Base-by-base conservation (phyloP, 2,888 invertebrate genomes). In the Spodoptera littoralis region DNA sequence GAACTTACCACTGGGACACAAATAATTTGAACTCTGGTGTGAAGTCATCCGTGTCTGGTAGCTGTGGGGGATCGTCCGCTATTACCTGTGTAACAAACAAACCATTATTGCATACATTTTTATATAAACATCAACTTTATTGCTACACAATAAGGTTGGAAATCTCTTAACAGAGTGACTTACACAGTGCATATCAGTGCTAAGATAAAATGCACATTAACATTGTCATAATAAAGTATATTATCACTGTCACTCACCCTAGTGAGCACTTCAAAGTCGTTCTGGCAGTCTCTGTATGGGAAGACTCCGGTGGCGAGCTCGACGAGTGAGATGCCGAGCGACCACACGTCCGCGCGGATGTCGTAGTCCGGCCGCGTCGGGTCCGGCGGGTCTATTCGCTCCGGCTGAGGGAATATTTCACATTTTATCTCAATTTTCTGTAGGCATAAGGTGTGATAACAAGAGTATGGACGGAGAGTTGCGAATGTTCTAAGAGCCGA, bases 321-420 rank as follows among this genome's bases (percentile, higher is more conserved):
- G 56, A 99, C 98, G 64, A 98, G 95, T 60, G 98, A 98, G 84
- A 98, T 99, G 79, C 99, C 99, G 78, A 99, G 95, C 77, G 99
- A 99, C 99, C 99, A 99, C 55, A 99, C 99, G 94, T 99, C 99
- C 22, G 99, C 99, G 81, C 99, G 96, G 87, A 99, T 99, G 94
- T 99, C 99, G 92, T 99, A 99, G 93, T 99, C 98, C 58, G 98
- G 99, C 88, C 98, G 97, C 68, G 96, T 96, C 27, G 99, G 99
- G 90, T 98, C 97, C 27, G 98, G 98, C 49, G 98, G 98, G 92
- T 99, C 99, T 91, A 99, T 99, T 82, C 99, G 96, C 95, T 99
- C 99, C 55, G 99, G 99, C 98, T 98, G 18, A 18, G 18, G 18
- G 18, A 18, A 18, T 18, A 18, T 18, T 18, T 18, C 2, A 18